Evolutionary conservation across 2,113 vertebrate species (phyloP).

Genomic region (Desmodus rotundus): DNA sequence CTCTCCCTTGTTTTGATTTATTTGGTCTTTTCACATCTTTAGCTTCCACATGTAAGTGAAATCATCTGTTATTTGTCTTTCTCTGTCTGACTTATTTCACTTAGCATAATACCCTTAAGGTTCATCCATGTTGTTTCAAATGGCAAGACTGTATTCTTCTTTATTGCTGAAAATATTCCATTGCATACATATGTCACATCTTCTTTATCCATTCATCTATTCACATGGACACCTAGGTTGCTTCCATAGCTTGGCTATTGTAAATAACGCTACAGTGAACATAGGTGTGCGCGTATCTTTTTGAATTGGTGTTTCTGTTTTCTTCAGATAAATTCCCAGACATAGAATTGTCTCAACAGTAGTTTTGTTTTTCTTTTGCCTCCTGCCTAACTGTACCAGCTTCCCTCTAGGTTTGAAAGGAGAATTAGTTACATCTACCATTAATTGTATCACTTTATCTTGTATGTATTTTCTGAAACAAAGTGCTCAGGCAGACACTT

Average conservation of each 20-base stretch:
- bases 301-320: not conserved
- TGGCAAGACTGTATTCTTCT: not conserved
- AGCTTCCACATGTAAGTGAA: not conserved
- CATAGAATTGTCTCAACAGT: not conserved
- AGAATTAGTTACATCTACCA: conserved; percentile 46
- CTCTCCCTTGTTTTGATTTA: not conserved
- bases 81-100: not conserved
- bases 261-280: not conserved
- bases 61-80: not conserved
- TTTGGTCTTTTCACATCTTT: not conserved
- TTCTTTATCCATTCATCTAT: not conserved
- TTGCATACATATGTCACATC: not conserved
- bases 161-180: not conserved
- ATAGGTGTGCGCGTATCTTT: not conserved
- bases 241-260: not conserved
- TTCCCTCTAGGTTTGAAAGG: conserved; percentile 25
- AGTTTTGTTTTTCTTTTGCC: not conserved
- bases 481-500: conserved; percentile 31
- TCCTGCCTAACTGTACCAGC: not conserved
- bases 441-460: conserved; percentile 50
- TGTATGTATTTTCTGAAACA: conserved; percentile 15
- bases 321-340: not conserved
- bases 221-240: not conserved
- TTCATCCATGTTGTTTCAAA: no score
- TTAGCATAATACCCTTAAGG: not conserved